These are phyloP conservation scores for Cotesia congregata DNA, from an alignment of 2,888 invertebrate species.

Conservation along the genomic window DNA sequence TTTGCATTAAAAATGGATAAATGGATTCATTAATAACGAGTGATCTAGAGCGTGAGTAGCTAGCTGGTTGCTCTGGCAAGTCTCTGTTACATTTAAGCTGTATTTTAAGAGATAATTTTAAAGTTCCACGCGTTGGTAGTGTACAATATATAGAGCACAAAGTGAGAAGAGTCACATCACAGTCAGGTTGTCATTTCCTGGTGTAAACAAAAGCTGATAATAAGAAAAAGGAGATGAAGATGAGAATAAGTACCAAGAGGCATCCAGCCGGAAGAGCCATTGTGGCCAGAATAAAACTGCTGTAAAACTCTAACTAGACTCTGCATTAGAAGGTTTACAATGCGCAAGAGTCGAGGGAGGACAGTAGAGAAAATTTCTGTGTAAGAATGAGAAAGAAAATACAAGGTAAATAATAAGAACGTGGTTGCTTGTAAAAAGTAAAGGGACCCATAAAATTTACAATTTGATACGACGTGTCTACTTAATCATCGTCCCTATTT, in stretches of 20 bases:
- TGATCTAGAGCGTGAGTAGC: neutral
- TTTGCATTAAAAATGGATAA: neutral
- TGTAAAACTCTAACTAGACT: constrained; percentile 32
- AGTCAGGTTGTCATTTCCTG: constrained; percentile 30
- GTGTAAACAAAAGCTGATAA: neutral
- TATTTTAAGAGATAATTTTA: constrained; percentile 8
- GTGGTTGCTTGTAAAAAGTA: constrained; percentile 40
- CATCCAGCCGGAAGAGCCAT: constrained; percentile 33
- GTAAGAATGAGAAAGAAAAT: constrained; percentile 14
- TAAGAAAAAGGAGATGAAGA: constrained; percentile 6
- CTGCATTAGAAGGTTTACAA: constrained; percentile 19
- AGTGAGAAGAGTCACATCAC: constrained; percentile 14
- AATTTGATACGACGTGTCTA: constrained; percentile 22
- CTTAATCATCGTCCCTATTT: neutral
- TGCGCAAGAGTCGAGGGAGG: constrained; percentile 23
- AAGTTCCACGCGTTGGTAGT: constrained; percentile 1
- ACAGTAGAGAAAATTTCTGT: constrained; percentile 4
- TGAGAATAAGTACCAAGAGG: neutral
- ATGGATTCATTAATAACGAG: neutral
- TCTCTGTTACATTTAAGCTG: neutral
- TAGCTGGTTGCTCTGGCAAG: neutral
- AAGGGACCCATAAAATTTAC: constrained; percentile 33
- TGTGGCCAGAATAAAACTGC: constrained; percentile 39
- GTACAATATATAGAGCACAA: neutral
- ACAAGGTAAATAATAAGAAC: constrained; percentile 34